These are phyloP conservation scores for Brachyptera putata DNA, from an alignment of 2,888 invertebrate genomes.

Conservation along the genomic window DNA sequence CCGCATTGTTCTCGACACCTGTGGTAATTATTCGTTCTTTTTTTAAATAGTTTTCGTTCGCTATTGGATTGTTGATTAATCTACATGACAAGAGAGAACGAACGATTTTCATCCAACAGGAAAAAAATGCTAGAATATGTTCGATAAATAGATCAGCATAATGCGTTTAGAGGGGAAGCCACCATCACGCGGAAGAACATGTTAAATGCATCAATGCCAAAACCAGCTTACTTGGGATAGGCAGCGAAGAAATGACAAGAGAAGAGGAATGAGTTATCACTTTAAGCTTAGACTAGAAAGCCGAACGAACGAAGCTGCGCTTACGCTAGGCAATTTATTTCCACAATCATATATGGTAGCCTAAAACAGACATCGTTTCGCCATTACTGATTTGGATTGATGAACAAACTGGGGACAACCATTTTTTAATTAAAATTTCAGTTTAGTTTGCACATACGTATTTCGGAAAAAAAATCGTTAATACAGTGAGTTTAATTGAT, in stretches of 20 bases:
- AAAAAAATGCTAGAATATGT: neutral
- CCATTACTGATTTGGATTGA: constrained; percentile 5
- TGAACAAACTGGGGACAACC: neutral
- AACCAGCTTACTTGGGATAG: constrained; percentile 2
- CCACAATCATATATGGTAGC: neutral
- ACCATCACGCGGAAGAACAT: neutral
- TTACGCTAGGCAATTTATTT: neutral
- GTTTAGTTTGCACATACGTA: no score
- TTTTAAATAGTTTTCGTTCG: no score
- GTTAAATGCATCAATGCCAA: constrained; percentile 14
- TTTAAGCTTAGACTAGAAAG: neutral
- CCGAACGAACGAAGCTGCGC: neutral
- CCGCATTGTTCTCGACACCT: no score
- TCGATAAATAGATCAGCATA: neutral
- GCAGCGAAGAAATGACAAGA: constrained; percentile 11
- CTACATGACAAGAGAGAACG: neutral
- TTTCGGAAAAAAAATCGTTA: no score
- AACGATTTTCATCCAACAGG: neutral
- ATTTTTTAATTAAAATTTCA: constrained; percentile 8
- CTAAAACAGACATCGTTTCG: neutral
- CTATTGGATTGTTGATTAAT: neutral
- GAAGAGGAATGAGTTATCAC: constrained; percentile 1
- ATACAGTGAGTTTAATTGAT: no score
- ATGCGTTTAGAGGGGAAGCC: neutral
- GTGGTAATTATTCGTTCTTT: no score